Percentiles rank a stretch among this genome's conserved stretches.
Conservation (phyloP, 1,140 invertebrate species). For the Hesperophylax magnus region DNA sequence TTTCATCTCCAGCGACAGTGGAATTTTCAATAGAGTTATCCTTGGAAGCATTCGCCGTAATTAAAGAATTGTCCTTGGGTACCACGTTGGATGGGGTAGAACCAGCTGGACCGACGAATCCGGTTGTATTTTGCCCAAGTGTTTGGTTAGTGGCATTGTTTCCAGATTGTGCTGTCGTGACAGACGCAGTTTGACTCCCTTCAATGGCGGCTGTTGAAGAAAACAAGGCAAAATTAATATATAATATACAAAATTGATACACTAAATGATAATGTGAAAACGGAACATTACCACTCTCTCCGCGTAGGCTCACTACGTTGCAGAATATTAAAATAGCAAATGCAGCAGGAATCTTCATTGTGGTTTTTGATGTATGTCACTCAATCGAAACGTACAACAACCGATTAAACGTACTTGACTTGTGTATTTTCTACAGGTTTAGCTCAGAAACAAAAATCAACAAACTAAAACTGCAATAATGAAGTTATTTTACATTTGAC, state of each 20-base stretch:
- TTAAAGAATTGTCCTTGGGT: background rate
- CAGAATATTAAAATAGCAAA: conserved; percentile 10
- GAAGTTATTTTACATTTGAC: background rate
- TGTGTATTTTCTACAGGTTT: too few relatives aligned
- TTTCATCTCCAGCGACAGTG: background rate
- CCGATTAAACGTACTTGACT: background rate
- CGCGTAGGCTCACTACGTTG: background rate
- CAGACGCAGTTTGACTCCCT: background rate
- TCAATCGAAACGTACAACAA: background rate
- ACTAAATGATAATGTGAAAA: conserved; percentile 2
- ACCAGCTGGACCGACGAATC: background rate
- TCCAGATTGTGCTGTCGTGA: too few relatives aligned
- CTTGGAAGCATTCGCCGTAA: too few relatives aligned
- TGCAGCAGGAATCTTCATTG: conserved; percentile 4
- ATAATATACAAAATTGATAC: background rate
- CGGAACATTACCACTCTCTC: conserved; percentile 15
- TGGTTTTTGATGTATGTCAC: background rate
- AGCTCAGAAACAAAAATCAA: too few relatives aligned
- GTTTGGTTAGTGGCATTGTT: background rate
- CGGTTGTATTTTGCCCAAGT: background rate
- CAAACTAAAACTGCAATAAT: too few relatives aligned
- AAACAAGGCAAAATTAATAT: conserved; percentile 7
- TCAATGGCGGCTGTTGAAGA: background rate
- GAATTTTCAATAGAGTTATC: background rate
- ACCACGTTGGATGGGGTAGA: background rate